Percentiles rank a stretch among this genome's conserved stretches.
These are phyloP conservation scores for Oophaga sylvatica DNA, from an alignment of 2,797 vertebrate genomes.

Conservation along the genomic window DNA sequence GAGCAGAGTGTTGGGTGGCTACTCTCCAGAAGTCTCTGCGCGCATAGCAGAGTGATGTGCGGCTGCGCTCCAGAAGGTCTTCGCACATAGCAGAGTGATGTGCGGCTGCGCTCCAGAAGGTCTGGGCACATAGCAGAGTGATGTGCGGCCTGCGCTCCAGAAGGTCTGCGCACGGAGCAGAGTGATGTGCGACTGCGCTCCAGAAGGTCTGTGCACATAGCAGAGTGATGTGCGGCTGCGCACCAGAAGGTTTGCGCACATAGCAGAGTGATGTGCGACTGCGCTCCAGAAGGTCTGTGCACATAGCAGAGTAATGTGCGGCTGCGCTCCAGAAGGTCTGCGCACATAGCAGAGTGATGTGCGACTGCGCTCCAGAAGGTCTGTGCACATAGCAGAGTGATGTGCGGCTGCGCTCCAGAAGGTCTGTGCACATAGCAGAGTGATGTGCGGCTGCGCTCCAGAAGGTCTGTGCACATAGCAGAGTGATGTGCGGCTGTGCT, in stretches of 20 bases:
- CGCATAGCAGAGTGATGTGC: slow-evolving; percentile 2
- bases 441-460: slow-evolving; percentile 2
- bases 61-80: background rate
- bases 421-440: background rate
- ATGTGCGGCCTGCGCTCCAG: background rate
- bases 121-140: slow-evolving; percentile 7
- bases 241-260: slow-evolving; percentile 11
- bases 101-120: background rate
- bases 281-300: slow-evolving; percentile 5
- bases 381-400: slow-evolving; percentile 9
- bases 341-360: slow-evolving; percentile 1
- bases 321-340: slow-evolving; percentile 1
- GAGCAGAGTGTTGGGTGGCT: too few species aligned
- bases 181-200: background rate
- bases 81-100: background rate
- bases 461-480: slow-evolving; percentile 2
- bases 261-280: background rate
- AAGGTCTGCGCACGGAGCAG: background rate
- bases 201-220: slow-evolving; percentile 11
- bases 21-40: background rate
- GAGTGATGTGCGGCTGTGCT: background rate
- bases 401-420: background rate
- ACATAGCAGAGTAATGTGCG: background rate
- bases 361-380: background rate
- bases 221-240: background rate